phyloP scores from a whole-genome alignment of 2,113 vertebrate genomes.

The human region DNA sequence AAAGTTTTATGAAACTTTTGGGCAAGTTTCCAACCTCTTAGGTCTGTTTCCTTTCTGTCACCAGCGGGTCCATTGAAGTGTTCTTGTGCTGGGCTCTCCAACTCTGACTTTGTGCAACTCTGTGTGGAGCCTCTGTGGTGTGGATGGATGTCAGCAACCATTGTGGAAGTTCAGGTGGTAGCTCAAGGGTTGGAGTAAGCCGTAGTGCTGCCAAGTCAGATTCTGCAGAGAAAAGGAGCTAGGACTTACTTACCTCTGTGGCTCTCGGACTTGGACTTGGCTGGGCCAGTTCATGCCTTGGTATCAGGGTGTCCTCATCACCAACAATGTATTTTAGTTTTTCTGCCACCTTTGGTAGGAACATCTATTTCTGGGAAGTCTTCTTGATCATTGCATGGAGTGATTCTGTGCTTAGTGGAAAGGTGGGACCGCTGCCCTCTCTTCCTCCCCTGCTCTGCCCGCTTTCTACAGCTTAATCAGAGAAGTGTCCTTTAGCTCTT shows the following conservation, averaged over 20 bases:
- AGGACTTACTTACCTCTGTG: not conserved
- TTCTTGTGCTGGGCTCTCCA: not conserved
- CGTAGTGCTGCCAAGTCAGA: not conserved
- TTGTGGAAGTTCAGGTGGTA: not conserved
- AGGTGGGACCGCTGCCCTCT: not conserved
- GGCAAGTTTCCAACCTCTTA: not conserved
- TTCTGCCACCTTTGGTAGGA: not conserved
- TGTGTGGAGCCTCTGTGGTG: not conserved
- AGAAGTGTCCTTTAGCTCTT: conserved; percentile 59
- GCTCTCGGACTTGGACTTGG: not conserved
- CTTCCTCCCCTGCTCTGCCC: not conserved
- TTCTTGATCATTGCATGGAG: not conserved
- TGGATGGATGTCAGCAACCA: not conserved
- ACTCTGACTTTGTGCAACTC: not conserved
- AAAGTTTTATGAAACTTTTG: not conserved
- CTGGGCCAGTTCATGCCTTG: not conserved
- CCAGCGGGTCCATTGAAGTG: not conserved
- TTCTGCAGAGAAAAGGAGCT: not conserved
- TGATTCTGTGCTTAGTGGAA: not conserved
- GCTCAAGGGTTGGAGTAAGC: not conserved
- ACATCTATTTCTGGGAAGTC: not conserved
- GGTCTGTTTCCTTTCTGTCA: not conserved
- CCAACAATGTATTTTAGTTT: not conserved
- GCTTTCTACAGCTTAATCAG: conserved; percentile 64
- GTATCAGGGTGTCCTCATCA: not conserved